Conservation (phyloP, 2,113 vertebrate genomes). For the Colaptes auratus region DNA sequence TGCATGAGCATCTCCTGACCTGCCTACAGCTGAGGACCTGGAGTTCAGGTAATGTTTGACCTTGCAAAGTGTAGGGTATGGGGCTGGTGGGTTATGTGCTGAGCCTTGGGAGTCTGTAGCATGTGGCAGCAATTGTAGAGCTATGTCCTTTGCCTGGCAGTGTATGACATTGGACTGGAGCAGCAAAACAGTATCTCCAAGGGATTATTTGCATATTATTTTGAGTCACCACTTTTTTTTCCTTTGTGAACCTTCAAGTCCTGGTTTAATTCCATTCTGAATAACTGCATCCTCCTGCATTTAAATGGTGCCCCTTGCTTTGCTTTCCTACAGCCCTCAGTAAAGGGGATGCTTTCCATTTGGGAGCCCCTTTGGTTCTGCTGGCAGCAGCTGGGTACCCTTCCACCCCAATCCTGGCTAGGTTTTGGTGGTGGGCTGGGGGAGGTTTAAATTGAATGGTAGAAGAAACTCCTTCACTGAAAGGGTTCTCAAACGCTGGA, state of each 20-base stretch:
- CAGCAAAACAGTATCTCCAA: not conserved
- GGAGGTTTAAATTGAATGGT: too few species aligned
- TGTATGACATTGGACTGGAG: not conserved
- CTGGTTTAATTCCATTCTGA: not conserved
- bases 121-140: not conserved
- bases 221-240: not conserved
- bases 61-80: accelerated
- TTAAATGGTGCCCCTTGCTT: not conserved
- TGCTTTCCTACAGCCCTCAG: not conserved
- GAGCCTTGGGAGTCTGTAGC: not conserved
- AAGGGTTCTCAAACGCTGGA: too few species aligned
- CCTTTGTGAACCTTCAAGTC: not conserved
- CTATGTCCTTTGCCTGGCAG: not conserved
- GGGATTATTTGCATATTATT: not conserved
- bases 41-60: not conserved
- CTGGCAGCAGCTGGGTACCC: not conserved
- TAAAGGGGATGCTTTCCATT: not conserved
- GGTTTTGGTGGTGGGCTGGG: not conserved
- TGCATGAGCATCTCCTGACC: not conserved
- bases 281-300: not conserved
- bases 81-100: not conserved
- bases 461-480: too few species aligned
- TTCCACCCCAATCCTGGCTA: not conserved
- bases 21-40: not conserved
- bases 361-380: not conserved